Evolutionary conservation across 2,797 vertebrate species (phyloP).

Genomic region (Darevskia nairensis): DNA sequence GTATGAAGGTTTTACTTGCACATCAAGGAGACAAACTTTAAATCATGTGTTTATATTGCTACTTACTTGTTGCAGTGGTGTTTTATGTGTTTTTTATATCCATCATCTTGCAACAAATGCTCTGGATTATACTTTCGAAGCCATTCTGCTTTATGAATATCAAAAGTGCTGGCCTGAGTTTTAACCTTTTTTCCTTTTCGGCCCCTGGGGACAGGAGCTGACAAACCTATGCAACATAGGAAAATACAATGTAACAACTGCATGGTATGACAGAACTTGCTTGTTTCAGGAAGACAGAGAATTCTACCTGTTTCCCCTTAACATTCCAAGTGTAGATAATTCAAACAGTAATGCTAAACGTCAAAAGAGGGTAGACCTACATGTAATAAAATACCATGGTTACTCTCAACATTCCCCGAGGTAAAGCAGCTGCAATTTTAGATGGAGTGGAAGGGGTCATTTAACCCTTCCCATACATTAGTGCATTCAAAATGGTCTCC

Average conservation of each 20-base stretch:
- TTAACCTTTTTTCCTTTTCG: constrained; percentile 99
- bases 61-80: constrained; percentile 99
- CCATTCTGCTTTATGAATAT: constrained; percentile 99
- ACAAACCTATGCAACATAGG: constrained; percentile 84
- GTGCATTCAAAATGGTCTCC: too few species aligned
- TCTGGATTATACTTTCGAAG: constrained; percentile 98
- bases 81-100: constrained; percentile 99
- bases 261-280: not conserved
- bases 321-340: not conserved
- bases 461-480: not conserved
- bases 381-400: not conserved
- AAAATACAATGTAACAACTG: constrained; percentile 22
- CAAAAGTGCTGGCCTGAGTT: constrained; percentile 94
- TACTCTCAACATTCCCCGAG: not conserved
- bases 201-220: constrained; percentile 96
- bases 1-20: not conserved
- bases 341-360: not conserved
- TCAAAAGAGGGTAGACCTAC: not conserved
- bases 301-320: not conserved
- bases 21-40: not conserved
- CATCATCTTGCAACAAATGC: constrained; percentile 96
- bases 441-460: not conserved
- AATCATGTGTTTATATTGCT: constrained; percentile 12
- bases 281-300: not conserved
- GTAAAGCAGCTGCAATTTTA: not conserved